A percentile compares a stretch with the other conserved stretches of the same genome.
Evolutionary conservation across 2,797 vertebrate species (phyloP).

Genomic region (Knipowitschia caucasica): DNA sequence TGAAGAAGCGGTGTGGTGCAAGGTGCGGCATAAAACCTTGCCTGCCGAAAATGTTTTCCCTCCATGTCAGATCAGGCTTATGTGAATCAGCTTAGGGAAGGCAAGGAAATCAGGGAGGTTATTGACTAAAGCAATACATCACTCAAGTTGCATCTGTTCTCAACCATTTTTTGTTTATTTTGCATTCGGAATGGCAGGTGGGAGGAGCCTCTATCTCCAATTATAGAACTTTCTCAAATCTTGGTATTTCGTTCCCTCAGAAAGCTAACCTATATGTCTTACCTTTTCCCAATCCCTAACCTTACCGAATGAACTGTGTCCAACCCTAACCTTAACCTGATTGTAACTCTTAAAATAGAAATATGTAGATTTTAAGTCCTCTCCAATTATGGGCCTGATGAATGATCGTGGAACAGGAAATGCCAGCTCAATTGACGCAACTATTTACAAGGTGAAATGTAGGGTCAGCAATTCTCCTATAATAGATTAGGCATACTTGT

Average conservation of each 20-base stretch:
- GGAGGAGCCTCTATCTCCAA: not conserved
- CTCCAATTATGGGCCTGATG: not conserved
- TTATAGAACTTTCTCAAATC: too few relatives aligned
- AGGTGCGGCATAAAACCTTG: constrained; percentile 22
- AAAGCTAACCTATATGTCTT: too few relatives aligned
- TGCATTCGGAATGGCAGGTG: not conserved
- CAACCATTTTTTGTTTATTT: not conserved
- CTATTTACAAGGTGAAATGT: not conserved
- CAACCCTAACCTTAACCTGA: too few relatives aligned
- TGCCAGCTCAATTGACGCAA: too few relatives aligned
- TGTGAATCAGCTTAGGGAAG: constrained; percentile 39
- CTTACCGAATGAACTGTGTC: too few relatives aligned
- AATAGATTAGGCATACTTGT: too few relatives aligned
- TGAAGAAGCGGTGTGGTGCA: constrained; percentile 13
- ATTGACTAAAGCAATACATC: constrained; percentile 22
- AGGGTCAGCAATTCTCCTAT: too few relatives aligned
- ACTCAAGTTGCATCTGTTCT: not conserved
- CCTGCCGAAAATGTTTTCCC: constrained; percentile 26
- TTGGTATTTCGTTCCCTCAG: too few relatives aligned
- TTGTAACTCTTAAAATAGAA: too few relatives aligned
- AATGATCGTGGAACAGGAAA: not conserved
- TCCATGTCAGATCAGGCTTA: constrained; percentile 24
- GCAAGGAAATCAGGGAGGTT: constrained; percentile 40
- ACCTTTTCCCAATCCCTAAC: too few relatives aligned
- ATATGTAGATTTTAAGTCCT: too few relatives aligned